These are phyloP conservation scores for Sebastes umbrosus DNA, from an alignment of 2,797 vertebrate genomes.

Conservation along the genomic window DNA sequence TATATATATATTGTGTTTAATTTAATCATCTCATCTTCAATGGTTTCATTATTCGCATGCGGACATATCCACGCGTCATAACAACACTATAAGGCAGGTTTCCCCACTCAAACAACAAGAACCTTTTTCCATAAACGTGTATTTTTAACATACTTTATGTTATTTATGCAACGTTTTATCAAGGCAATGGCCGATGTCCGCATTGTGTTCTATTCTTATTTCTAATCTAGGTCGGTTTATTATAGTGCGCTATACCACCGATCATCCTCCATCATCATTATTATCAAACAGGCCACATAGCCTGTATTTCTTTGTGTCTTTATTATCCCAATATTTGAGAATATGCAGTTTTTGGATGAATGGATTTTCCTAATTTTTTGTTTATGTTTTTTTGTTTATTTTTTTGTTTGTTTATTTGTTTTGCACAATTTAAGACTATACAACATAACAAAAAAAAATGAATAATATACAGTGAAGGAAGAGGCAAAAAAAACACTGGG, in stretches of 20 bases:
- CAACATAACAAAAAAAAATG: too few relatives aligned
- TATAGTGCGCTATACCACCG: constrained; percentile 28
- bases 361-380: not conserved
- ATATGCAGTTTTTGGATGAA: not conserved
- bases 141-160: not conserved
- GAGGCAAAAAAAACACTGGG: too few relatives aligned
- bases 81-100: constrained; percentile 54
- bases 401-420: too few relatives aligned
- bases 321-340: not conserved
- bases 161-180: not conserved
- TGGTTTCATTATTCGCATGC: constrained; percentile 49
- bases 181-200: not conserved
- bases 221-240: constrained; percentile 66
- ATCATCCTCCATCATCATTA: constrained; percentile 59
- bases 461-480: too few relatives aligned
- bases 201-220: constrained; percentile 27
- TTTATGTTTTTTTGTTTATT: not conserved
- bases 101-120: constrained; percentile 19
- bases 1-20: too few relatives aligned
- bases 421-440: too few relatives aligned
- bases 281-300: constrained; percentile 36
- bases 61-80: constrained; percentile 70
- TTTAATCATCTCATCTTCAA: not conserved
- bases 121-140: not conserved
- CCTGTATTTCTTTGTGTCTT: constrained; percentile 33